phyloP scores from a whole-genome alignment of 2,113 vertebrate genomes.

The Lampris incognitus region DNA sequence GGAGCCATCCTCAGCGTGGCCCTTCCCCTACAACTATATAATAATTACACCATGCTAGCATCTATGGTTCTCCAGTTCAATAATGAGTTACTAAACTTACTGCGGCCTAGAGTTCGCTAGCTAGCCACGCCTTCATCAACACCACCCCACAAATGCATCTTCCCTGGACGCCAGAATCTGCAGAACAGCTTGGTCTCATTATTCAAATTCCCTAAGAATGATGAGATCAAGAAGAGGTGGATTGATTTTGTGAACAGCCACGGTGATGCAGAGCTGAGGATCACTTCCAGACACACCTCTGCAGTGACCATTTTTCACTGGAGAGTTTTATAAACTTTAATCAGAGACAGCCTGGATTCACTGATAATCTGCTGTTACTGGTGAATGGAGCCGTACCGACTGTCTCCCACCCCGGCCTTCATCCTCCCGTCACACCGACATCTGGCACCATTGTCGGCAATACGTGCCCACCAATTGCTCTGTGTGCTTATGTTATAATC shows the following conservation, averaged over 20 bases:
- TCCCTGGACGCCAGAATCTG: neutral
- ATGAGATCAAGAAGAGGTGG: conserved; percentile 11
- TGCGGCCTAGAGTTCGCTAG: no score
- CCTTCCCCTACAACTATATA: neutral
- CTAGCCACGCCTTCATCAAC: no score
- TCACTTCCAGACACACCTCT: neutral
- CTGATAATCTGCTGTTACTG: conserved; percentile 5
- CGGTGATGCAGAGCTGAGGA: neutral
- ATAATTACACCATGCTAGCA: neutral
- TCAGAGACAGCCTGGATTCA: conserved; percentile 1
- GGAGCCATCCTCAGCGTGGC: neutral
- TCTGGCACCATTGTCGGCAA: neutral
- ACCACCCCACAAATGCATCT: neutral
- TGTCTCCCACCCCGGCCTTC: neutral
- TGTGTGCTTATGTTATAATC: neutral
- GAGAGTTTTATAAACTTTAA: conserved; percentile 2
- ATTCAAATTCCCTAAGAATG: neutral
- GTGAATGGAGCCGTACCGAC: neutral
- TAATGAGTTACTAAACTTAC: neutral
- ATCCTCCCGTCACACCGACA: neutral
- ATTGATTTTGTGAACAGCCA: neutral
- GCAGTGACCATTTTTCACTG: neutral
- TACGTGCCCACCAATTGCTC: neutral
- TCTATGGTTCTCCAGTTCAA: neutral
- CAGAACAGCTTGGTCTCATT: neutral